A percentile compares a stretch with the other conserved stretches of the same genome.
phyloP scores from a whole-genome alignment of 2,797 vertebrate genomes.

The Semaprochilodus insignis region DNA sequence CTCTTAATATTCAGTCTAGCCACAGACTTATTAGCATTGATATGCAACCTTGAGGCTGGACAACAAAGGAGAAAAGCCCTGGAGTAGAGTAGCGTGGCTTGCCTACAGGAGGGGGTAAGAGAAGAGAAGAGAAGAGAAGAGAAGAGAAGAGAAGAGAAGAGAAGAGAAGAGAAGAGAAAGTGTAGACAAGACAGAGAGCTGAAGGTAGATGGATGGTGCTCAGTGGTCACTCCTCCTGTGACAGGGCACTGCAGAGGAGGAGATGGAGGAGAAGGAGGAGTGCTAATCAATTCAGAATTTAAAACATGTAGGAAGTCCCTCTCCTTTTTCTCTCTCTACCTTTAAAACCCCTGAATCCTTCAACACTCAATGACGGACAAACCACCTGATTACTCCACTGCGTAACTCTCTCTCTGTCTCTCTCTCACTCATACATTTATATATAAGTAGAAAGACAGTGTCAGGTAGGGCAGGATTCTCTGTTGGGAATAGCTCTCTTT shows the following conservation, averaged over 20 bases:
- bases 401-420: not conserved
- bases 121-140: not conserved
- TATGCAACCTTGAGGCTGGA: slow-evolving; percentile 80
- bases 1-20: slow-evolving; percentile 62
- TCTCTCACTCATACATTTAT: slow-evolving; percentile 1
- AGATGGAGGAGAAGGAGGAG: slow-evolving; percentile 33
- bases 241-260: slow-evolving; percentile 56
- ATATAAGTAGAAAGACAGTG: slow-evolving; percentile 52
- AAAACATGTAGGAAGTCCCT: slow-evolving; percentile 31
- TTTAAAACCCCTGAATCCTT: slow-evolving; percentile 32
- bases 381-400: slow-evolving; percentile 17
- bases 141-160: not conserved
- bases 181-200: not conserved
- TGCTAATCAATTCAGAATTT: slow-evolving; percentile 45
- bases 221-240: slow-evolving; percentile 40
- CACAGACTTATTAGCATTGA: slow-evolving; percentile 75
- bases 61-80: slow-evolving; percentile 60
- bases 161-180: not conserved
- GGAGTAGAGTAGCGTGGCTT: slow-evolving; percentile 49
- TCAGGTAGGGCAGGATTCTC: slow-evolving; percentile 50
- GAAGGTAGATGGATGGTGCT: slow-evolving; percentile 12
- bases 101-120: slow-evolving; percentile 20
- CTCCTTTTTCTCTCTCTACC: not conserved
- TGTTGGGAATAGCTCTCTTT: slow-evolving; percentile 63
- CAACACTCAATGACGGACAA: slow-evolving; percentile 24